Evolutionary conservation across 2,797 vertebrate species (phyloP).

Genomic region (Acanthiza pusilla): DNA sequence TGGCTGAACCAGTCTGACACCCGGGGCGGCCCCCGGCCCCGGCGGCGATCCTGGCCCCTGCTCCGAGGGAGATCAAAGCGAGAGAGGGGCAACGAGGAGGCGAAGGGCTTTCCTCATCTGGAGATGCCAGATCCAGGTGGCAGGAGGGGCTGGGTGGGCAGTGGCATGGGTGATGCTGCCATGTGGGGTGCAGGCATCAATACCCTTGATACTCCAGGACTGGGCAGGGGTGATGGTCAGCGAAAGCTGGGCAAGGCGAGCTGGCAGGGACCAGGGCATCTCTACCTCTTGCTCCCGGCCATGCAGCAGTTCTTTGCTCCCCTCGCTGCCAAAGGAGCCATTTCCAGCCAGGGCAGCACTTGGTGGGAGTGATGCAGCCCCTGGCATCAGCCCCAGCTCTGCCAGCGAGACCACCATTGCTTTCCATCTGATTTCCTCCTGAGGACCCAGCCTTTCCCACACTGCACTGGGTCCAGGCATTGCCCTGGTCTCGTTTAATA

Average conservation of each 20-base stretch:
- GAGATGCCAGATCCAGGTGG: background rate
- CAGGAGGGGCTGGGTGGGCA: background rate
- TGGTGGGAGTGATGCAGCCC: too few species aligned
- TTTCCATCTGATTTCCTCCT: background rate
- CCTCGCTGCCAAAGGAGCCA: background rate
- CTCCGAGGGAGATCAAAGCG: background rate
- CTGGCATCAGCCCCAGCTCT: background rate
- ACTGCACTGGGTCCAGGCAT: background rate
- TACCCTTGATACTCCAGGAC: background rate
- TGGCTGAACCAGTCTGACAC: constrained; percentile 58
- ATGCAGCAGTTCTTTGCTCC: background rate
- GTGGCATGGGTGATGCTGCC: background rate
- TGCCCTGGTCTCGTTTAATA: background rate
- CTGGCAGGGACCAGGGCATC: background rate
- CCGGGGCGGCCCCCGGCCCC: background rate
- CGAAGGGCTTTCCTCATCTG: background rate
- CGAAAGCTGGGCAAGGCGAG: accelerated
- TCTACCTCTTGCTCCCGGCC: accelerated
- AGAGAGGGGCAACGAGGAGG: background rate
- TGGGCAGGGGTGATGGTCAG: background rate
- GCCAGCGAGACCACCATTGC: background rate
- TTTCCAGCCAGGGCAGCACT: background rate
- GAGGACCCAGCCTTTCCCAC: background rate
- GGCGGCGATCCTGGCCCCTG: background rate
- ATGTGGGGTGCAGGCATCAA: accelerated